Conservation (phyloP, 2,797 vertebrate species). For the Strix occidentalis region DNA sequence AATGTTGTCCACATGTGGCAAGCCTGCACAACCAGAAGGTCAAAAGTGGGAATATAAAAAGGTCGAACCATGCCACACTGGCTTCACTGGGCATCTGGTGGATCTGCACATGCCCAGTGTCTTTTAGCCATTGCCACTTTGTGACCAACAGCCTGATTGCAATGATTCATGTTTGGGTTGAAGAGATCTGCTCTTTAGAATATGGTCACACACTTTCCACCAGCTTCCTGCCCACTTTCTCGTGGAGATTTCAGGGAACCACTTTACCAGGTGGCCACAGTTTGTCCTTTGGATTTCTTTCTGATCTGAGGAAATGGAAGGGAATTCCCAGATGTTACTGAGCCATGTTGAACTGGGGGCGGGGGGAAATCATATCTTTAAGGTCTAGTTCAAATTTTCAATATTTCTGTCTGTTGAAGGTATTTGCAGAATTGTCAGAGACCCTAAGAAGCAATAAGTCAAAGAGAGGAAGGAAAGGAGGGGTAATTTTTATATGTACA, state of each 20-base stretch:
- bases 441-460: not conserved
- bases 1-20: rapidly evolving
- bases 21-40: not conserved
- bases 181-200: not conserved
- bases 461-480: not conserved
- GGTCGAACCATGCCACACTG: rapidly evolving
- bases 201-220: rapidly evolving
- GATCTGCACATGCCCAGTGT: rapidly evolving
- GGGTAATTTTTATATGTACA: conserved; percentile 26
- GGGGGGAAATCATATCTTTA: rapidly evolving
- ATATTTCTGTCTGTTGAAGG: not conserved
- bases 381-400: not conserved
- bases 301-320: not conserved
- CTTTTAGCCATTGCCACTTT: not conserved
- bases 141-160: not conserved
- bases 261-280: not conserved
- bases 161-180: rapidly evolving
- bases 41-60: not conserved
- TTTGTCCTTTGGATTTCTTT: not conserved
- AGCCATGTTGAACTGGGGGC: rapidly evolving
- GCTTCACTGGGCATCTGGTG: not conserved
- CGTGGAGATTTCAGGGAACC: not conserved
- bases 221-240: not conserved
- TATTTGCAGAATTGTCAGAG: conserved; percentile 21
- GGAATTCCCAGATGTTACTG: not conserved